Conservation (phyloP, 1,140 invertebrate species). For the Trachymyrmex cornetzi region DNA sequence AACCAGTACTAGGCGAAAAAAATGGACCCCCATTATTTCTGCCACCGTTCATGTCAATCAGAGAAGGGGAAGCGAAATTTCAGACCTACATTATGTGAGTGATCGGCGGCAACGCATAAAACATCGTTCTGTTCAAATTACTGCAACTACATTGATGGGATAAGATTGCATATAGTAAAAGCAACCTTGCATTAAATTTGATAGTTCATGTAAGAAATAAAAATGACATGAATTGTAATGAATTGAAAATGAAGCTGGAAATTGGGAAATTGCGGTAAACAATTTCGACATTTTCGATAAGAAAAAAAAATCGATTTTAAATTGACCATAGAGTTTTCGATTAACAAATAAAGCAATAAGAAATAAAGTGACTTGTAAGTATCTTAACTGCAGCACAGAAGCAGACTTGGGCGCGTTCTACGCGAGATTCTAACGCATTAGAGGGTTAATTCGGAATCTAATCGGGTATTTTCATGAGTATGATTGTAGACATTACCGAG, state of each 20-base stretch:
- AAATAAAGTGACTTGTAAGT: not conserved
- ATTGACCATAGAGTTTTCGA: not conserved
- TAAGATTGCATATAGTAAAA: constrained; percentile 5
- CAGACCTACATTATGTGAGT: not conserved
- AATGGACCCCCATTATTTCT: constrained; percentile 28
- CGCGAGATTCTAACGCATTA: constrained; percentile 19
- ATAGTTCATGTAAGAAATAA: not conserved
- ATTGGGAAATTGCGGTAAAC: not conserved
- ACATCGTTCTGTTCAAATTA: not conserved
- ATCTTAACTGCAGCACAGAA: not conserved
- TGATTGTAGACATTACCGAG: constrained; percentile 1
- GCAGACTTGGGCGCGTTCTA: not conserved
- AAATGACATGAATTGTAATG: not conserved
- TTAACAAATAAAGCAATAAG: not conserved
- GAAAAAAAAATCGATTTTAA: not conserved
- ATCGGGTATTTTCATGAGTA: constrained; percentile 21
- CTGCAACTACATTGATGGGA: not conserved
- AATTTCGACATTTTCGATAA: not conserved
- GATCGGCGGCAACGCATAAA: not conserved
- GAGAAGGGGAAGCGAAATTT: not conserved
- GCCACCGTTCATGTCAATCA: not conserved
- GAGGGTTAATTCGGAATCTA: constrained; percentile 43
- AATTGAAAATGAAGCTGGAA: constrained; percentile 20
- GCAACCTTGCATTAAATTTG: not conserved
- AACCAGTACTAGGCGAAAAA: constrained; percentile 15